Evolutionary conservation across 1,140 invertebrate species (phyloP).

Genomic region (Vanessa tameamea): DNA sequence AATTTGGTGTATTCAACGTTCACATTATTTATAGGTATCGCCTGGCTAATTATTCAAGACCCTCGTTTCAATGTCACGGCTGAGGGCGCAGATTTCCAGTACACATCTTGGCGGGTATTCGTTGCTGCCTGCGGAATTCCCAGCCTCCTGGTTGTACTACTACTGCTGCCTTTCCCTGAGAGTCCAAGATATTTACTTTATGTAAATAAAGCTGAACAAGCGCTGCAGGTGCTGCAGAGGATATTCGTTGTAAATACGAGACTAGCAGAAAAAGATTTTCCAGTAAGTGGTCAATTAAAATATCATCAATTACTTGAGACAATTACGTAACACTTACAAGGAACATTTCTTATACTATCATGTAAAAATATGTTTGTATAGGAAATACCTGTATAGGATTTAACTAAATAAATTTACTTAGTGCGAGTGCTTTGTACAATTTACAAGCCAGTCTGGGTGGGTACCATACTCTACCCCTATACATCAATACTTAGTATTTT

Average conservation of each 20-base stretch:
- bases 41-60: slow-evolving; percentile 79
- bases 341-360: too few relatives aligned
- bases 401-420: too few relatives aligned
- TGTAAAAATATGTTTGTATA: too few relatives aligned
- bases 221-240: slow-evolving; percentile 77
- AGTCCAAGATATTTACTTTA: slow-evolving; percentile 84
- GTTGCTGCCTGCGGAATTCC: slow-evolving; percentile 85
- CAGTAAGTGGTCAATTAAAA: slow-evolving; percentile 65
- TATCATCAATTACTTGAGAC: neutral
- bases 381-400: too few relatives aligned
- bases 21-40: slow-evolving; percentile 73
- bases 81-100: slow-evolving; percentile 67
- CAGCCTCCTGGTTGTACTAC: slow-evolving; percentile 83
- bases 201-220: slow-evolving; percentile 76
- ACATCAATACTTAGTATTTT: too few relatives aligned
- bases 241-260: slow-evolving; percentile 82
- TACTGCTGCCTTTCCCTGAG: slow-evolving; percentile 88
- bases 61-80: slow-evolving; percentile 59
- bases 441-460: too few relatives aligned
- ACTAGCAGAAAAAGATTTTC: slow-evolving; percentile 74
- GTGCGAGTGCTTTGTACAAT: too few relatives aligned
- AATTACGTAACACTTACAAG: too few relatives aligned
- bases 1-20: neutral
- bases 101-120: slow-evolving; percentile 88
- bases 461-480: too few relatives aligned